Evolutionary conservation across 2,113 vertebrate genomes (phyloP), one percentile per base, ranked within the genome.

Genomic region (Oncorhynchus tshawytscha): DNA sequence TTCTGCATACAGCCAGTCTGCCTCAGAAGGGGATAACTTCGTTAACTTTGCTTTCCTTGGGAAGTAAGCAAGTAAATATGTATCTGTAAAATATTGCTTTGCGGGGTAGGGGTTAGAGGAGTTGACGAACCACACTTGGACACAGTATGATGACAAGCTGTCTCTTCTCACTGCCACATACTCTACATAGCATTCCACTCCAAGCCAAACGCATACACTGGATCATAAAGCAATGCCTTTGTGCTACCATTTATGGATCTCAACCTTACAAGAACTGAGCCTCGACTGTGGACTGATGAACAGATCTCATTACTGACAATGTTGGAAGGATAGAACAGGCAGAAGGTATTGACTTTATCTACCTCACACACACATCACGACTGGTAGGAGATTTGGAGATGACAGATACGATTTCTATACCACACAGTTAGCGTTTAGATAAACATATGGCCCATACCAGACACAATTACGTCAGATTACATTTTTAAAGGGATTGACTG

Each of bases 191-290:
- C 54, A 69, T 82, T 79, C 76, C 60, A 65, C 60, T 70, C 51
- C 16, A 64, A 2, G n/a, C 75, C 39, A 27, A 73, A n/a, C 77
- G 4, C 25, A 29, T 75, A 79, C 4, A 18, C 7, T 39, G 31
- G 69, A 76, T 84, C 81, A 77, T 59, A 68, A 65, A 76, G 67
- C 9, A 9, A 85, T 74, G 51, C 71, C 51, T 73, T 18, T 25
- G 1, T 54, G 31, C 29, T 31, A 62, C 76, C 80, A 84, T 78
- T 80, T 66, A 85, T 82, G 68, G 73, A 71, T 70, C 57, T 66
- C 69, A 48, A 82, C n/a, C 82, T 70, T 54, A 64, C 73, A 60
- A 49, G 49, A 78, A 81, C 70, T 20, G 29, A 51, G 49, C 15
- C 6, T n/a, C 4, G 67, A 39, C 67, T 78, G 67, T 54, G 64